A percentile compares a stretch with the other conserved stretches of the same genome.
These are phyloP conservation scores for Lathronympha strigana DNA, from an alignment of 2,888 invertebrate genomes.

Conservation along the genomic window DNA sequence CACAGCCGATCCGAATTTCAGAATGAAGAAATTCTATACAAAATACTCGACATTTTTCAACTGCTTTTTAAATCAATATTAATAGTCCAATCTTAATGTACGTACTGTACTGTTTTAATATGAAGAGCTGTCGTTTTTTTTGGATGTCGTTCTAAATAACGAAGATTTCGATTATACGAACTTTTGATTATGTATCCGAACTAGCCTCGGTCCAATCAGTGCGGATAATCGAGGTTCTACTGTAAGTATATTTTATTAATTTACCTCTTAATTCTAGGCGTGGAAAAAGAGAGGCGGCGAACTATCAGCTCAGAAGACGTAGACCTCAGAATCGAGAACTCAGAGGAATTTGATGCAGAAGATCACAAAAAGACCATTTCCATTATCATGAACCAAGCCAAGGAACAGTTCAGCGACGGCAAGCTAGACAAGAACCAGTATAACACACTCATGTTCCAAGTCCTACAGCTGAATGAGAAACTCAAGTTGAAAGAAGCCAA, in stretches of 20 bases:
- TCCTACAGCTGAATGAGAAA: slow-evolving; percentile 90
- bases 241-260: background rate
- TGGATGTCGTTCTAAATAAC: too few species aligned
- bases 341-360: slow-evolving; percentile 81
- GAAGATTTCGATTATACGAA: too few species aligned
- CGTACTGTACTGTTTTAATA: too few species aligned
- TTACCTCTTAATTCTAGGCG: slow-evolving; percentile 55
- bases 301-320: slow-evolving; percentile 79
- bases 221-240: too few species aligned
- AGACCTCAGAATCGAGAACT: slow-evolving; percentile 79
- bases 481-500: slow-evolving; percentile 90
- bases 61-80: too few species aligned
- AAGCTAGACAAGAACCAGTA: slow-evolving; percentile 90
- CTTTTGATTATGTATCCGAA: too few species aligned
- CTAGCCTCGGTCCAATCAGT: too few species aligned
- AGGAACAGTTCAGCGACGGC: slow-evolving; percentile 90
- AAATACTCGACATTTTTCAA: too few species aligned
- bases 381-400: slow-evolving; percentile 92
- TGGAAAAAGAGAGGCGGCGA: slow-evolving; percentile 80
- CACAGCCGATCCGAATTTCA: too few species aligned
- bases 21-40: too few species aligned
- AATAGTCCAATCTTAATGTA: too few species aligned
- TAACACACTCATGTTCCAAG: slow-evolving; percentile 90
- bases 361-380: slow-evolving; percentile 88
- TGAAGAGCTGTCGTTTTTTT: too few species aligned